Base-by-base conservation (phyloP, 64 coral and sea anemone genomes). In the Trachythela sp. region DNA sequence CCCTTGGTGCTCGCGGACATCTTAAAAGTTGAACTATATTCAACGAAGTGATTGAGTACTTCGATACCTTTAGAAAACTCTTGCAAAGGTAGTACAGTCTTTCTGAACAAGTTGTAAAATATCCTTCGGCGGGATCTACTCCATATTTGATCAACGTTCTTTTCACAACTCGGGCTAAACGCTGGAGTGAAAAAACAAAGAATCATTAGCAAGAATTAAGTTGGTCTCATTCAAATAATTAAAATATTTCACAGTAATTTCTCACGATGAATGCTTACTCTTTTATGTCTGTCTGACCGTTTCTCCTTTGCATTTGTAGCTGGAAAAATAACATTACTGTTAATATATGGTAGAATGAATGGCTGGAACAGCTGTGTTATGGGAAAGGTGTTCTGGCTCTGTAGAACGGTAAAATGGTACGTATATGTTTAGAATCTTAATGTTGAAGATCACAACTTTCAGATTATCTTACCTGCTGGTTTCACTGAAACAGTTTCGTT, bases 261-360 rank as follows among this genome's bases (percentile, higher is more conserved):
- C 22, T 22, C 2, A 30, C 20, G 4, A 15, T 80, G 1, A 37
- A 80, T 34, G 6, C 71, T 18, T 80, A 80, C 75, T 38, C 75
- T 20, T 39, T 80, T 80, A 30, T 80, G 75, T 80, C 75, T 80
- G 34, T 80, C 75, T 80, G 75, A 80, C 33, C 75, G 75, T 80
- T 80, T 80, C 34, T 80, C 75, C 75, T 80, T 80, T 0, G 27
- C 37, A 80, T 36, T 22, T 80, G 75, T 9, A 34, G 75, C 75
- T 37, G 48, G 7, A 52, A 15, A n/a, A 27, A 64, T n/a, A n/a
- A 27, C 15, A 26, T n/a, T n/a, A n/a, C n/a, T n/a, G n/a, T n/a
- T n/a, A n/a, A n/a, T n/a, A n/a, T n/a, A n/a, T n/a, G n/a, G n/a
- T n/a, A n/a, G n/a, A n/a, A n/a, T n/a, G n/a, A n/a, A n/a, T n/a